Evolutionary conservation across 1,140 invertebrate genomes (phyloP).

Genomic region (Macrotrachela quadricornifera): DNA sequence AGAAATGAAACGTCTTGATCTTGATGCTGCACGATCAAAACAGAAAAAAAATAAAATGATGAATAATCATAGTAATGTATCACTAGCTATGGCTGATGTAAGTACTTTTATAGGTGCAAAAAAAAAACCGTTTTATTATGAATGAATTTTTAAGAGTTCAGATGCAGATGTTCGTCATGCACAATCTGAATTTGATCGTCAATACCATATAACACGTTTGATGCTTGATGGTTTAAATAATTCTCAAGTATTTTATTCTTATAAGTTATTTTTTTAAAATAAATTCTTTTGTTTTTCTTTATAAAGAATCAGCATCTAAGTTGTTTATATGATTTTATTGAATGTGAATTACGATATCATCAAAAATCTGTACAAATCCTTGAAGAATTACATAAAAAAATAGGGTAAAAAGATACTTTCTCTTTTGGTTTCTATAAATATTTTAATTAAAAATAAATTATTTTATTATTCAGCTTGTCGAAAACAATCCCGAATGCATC

Average conservation of each 20-base stretch:
- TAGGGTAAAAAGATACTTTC: neutral
- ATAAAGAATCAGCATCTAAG: conserved; percentile 8
- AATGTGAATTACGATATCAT: conserved; percentile 1
- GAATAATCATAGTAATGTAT: neutral
- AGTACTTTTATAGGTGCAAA: too few species aligned
- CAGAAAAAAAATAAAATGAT: conserved; percentile 49
- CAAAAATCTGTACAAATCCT: neutral
- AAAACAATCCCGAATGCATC: too few species aligned
- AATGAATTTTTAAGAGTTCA: neutral
- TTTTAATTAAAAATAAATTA: too few species aligned
- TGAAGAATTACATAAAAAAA: conserved; percentile 4
- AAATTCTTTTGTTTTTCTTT: neutral
- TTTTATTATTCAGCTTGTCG: too few species aligned
- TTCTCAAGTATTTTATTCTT: conserved; percentile 38
- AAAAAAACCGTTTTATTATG: neutral
- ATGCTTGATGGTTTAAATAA: conserved; percentile 64
- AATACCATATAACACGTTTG: conserved; percentile 72
- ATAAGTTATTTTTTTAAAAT: too few species aligned
- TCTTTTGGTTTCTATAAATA: too few species aligned
- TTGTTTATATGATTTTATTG: conserved; percentile 7
- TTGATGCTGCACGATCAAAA: conserved; percentile 72
- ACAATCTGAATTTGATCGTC: conserved; percentile 74
- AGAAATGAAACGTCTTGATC: conserved; percentile 48
- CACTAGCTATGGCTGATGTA: too few species aligned
- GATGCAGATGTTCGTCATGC: conserved; percentile 26